Base-by-base conservation (phyloP, 2,888 invertebrate species). In the Conus canariensis region DNA sequence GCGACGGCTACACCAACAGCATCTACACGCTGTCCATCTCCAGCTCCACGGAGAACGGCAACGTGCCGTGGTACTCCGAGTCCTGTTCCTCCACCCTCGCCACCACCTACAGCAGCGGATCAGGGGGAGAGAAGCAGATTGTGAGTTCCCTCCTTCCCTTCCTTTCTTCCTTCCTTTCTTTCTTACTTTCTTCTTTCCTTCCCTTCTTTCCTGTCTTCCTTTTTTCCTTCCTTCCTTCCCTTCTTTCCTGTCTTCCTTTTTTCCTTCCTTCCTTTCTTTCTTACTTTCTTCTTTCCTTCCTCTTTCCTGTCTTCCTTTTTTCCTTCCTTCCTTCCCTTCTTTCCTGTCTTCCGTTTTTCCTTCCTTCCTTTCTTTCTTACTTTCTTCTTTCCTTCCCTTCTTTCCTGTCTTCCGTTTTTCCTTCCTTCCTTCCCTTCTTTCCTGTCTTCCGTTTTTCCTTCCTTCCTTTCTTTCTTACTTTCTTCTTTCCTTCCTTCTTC, bases 1-100 rank as follows among this genome's bases (percentile, higher is more conserved):
- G 99, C 96, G 99, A 99, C 96, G 99, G 99, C 59, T 99, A 99
- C 97, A 99, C 99, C 90, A 99, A 99, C 97, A 99, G 99, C 91
- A 99, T 99, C 95, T 99, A 99, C 98, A 99, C 99, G 30, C 97
- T 99, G 94, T 99, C 99, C 86, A 99, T 99, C 96, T 99, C 98
- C 90, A 99, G 99, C 94, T 97, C 97, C 22, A 97, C 97, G 45
- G 97, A 97, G 94, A 96, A 96, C 87, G 97, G 97, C 45, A 95
- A 99, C 98, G 92, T 99, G 98, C 97, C 98, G 97, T 95, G 96
- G 96, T 99, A 99, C 97, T 98, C 98, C n/a, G 99, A 99, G 96
- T 99, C 99, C 94, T 99, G 99, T 96, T 98, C 99, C 94, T 99
- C 99, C 12, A 99, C 99, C 0, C 97, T 99, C 88, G 99, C 99